Percentiles rank a stretch among this genome's conserved stretches.
phyloP scores from a whole-genome alignment of 2,113 vertebrate genomes.

The Octodon degus region DNA sequence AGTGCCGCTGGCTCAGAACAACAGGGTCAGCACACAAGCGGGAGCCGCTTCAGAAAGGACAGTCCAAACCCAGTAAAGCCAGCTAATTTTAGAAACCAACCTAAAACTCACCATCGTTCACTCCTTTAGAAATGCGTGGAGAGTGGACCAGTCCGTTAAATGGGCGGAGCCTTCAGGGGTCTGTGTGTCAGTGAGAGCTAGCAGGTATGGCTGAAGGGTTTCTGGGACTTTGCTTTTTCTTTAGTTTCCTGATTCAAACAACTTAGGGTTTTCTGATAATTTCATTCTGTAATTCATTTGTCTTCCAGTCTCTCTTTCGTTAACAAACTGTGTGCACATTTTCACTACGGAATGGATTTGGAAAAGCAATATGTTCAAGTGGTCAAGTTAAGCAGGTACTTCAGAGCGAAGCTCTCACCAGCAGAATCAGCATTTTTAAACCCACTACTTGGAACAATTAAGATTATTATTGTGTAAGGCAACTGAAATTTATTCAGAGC shows the following conservation, averaged over 20 bases:
- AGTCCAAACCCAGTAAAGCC: not conserved
- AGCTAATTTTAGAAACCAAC: not conserved
- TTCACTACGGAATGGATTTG: not conserved
- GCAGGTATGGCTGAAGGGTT: slow-evolving; percentile 1
- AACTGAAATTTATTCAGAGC: not conserved
- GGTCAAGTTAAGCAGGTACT: not conserved
- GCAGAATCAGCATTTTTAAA: slow-evolving; percentile 33
- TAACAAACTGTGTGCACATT: slow-evolving; percentile 56
- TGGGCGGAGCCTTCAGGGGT: not conserved
- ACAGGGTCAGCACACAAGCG: not conserved
- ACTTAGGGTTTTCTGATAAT: slow-evolving; percentile 59
- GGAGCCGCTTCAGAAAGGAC: not conserved
- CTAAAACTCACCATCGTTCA: not conserved
- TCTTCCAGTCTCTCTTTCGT: not conserved
- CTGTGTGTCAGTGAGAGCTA: accelerated
- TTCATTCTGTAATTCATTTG: not conserved
- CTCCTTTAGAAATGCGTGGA: not conserved
- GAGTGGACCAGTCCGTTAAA: not conserved
- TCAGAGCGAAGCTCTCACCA: not conserved
- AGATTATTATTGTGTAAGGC: not conserved
- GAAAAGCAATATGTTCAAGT: slow-evolving; percentile 49
- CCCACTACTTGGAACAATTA: not conserved
- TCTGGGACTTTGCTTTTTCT: not conserved
- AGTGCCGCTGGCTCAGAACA: not conserved
- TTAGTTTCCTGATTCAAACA: not conserved